Base-by-base conservation (phyloP, 35 echinoderm and acorn worm genomes). In the Acanthaster planci region DNA sequence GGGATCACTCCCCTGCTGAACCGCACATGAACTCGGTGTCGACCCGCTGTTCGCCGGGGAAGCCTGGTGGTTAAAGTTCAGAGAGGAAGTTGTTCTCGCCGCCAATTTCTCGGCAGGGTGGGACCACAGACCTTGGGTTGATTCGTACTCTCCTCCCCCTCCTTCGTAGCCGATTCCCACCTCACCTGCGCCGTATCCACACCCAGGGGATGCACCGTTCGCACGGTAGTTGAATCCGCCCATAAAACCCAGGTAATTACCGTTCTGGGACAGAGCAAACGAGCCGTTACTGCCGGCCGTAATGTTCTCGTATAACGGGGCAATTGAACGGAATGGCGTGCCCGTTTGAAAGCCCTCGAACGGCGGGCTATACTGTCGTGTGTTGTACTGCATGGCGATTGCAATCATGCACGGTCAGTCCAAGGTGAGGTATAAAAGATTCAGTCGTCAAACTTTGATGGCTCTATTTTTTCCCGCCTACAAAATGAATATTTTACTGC, bases 371-470 rank as follows among this genome's bases (percentile, higher is more conserved):
- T 47, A 72, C 23, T 72, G 64, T 19, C 29, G 34, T 35, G 64
- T 72, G 64, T 72, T 26, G 34, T 72, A 72, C 30, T 72, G 64
- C 64, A 72, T 72, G 15, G 7, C 34, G 64, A 72, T 72, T 26
- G 64, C 64, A 72, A 9, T 72, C 64, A 35, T 31, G 34, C 64
- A 34, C 8, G 30, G 26, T 72, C 34, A 36, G 26, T 72, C 23
- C 64, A 72, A 72, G 64, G 64, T 72, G 34, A 72, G 64, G 14
- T 26, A 72, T 72, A 72, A 72, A 72, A 72, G 30, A 26, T 72
- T 34, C 30, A 72, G 64, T 72, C 64, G 64, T 72, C 64, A 72
- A 72, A 72, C 3, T 72, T 72, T 72, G 64, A 72, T 72, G 64
- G 34, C 64, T 72, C 64, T 72, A 72, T 72, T 6, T 47, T 59